Conservation (phyloP, 2,888 invertebrate genomes). For the Eugnorisma glareosa region DNA sequence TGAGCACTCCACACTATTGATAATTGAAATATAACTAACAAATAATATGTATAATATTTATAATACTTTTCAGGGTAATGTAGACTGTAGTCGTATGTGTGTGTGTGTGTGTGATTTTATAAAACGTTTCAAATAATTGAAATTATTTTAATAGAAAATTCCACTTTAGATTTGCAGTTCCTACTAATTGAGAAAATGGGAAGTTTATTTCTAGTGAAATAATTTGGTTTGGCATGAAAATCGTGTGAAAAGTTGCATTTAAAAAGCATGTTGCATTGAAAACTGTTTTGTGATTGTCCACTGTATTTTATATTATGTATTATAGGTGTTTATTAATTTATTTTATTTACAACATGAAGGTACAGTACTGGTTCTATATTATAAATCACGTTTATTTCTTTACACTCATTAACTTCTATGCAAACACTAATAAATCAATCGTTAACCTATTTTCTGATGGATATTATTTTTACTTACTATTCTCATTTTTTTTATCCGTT, state of each 20-base stretch:
- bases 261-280: conserved; percentile 64
- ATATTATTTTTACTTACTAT: background rate
- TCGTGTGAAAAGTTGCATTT: conserved; percentile 45
- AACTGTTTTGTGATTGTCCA: conserved; percentile 42
- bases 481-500: background rate
- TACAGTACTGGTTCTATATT: conserved; percentile 46
- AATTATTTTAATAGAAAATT: background rate
- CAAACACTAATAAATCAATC: background rate
- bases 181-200: background rate
- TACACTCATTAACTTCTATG: background rate
- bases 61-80: conserved; percentile 52
- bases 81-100: conserved; percentile 49
- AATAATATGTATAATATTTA: conserved; percentile 49
- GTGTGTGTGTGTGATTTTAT: conserved; percentile 53
- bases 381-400: conserved; percentile 4
- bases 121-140: background rate
- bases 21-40: conserved; percentile 35
- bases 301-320: conserved; percentile 42
- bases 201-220: background rate
- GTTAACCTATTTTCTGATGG: background rate
- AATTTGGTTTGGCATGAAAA: conserved; percentile 48
- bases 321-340: conserved; percentile 24
- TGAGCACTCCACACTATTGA: conserved; percentile 26
- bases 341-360: conserved; percentile 35
- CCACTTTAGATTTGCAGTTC: conserved; percentile 14